phyloP scores from a whole-genome alignment of 30 jellyfish, hydroid and myxozoan genomes.

The Nemopilema nomurai region DNA sequence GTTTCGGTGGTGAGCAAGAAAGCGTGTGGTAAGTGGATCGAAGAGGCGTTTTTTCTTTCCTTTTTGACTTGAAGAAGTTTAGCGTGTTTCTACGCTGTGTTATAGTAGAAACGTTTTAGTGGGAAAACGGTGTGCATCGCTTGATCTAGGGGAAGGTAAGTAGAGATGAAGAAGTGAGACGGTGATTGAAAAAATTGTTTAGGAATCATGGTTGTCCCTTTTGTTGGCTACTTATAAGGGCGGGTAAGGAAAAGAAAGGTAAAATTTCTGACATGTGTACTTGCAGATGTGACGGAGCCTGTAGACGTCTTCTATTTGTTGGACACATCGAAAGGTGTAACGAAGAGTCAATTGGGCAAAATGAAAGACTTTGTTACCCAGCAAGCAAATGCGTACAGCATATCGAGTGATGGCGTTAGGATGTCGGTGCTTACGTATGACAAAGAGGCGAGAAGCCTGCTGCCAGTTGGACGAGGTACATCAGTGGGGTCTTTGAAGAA shows the following conservation, averaged over 20 bases:
- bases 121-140: not conserved
- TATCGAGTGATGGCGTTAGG: conserved; percentile 4
- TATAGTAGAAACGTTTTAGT: not conserved
- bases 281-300: conserved; percentile 34
- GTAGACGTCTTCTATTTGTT: conserved; percentile 46
- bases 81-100: not conserved
- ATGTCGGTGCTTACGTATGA: conserved; percentile 25
- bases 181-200: not conserved
- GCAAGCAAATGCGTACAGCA: conserved; percentile 19
- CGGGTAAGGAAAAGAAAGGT: not conserved
- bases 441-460: not conserved
- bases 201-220: no score
- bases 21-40: conserved; percentile 62
- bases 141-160: no score
- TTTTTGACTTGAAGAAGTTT: not conserved
- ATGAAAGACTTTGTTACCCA: conserved; percentile 32
- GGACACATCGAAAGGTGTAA: conserved; percentile 34
- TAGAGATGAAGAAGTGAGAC: not conserved
- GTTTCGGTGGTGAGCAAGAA: conserved; percentile 24
- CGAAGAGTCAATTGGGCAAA: conserved; percentile 10
- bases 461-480: conserved; percentile 18
- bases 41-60: not conserved
- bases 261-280: not conserved
- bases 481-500: not conserved
- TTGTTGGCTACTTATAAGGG: no score